Percentiles rank a stretch among this genome's conserved stretches.
Conservation (phyloP, 2,888 invertebrate species). For the Epinotia ramella region DNA sequence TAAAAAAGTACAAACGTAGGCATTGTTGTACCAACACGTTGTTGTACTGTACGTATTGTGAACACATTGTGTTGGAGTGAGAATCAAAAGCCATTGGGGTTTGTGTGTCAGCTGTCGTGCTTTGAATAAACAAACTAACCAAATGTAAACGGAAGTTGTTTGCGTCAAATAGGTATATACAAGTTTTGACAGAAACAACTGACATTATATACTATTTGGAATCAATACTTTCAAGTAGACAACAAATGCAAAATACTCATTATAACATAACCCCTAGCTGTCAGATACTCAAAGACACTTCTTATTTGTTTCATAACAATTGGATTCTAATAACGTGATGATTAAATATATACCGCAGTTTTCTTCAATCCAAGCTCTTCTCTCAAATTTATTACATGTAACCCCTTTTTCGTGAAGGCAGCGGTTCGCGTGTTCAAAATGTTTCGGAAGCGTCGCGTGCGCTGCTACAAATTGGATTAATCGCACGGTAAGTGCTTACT, state of each 20-base stretch:
- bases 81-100: slow-evolving; percentile 23
- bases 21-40: slow-evolving; percentile 26
- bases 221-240: too few relatives aligned
- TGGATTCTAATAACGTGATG: too few relatives aligned
- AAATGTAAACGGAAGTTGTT: neutral
- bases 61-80: neutral
- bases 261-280: too few relatives aligned
- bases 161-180: neutral
- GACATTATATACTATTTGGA: neutral
- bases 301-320: too few relatives aligned
- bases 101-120: slow-evolving; percentile 6
- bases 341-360: neutral
- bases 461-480: slow-evolving; percentile 29
- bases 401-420: slow-evolving; percentile 19
- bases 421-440: slow-evolving; percentile 28
- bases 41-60: slow-evolving; percentile 6
- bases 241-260: too few relatives aligned
- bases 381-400: slow-evolving; percentile 5
- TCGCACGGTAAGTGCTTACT: slow-evolving; percentile 28
- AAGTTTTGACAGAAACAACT: neutral
- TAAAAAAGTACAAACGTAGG: slow-evolving; percentile 28
- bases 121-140: slow-evolving; percentile 22
- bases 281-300: too few relatives aligned
- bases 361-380: neutral
- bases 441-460: slow-evolving; percentile 32